These are phyloP conservation scores for Cyprinella venusta DNA, from an alignment of 2,797 vertebrate genomes.

Conservation along the genomic window DNA sequence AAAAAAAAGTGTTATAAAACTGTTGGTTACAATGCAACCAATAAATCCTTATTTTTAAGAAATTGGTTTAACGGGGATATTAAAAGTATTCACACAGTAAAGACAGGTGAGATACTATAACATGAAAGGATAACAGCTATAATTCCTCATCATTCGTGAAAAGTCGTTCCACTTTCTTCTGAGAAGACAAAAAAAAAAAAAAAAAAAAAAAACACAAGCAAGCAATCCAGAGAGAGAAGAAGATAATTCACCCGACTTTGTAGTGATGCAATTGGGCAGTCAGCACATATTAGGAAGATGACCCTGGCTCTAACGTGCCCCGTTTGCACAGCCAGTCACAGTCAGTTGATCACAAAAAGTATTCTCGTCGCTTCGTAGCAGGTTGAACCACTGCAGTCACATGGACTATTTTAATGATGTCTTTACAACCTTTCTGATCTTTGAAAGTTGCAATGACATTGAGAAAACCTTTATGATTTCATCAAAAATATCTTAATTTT, in stretches of 20 bases:
- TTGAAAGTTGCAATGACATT: too few relatives aligned
- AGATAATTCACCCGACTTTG: background rate
- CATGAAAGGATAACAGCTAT: background rate
- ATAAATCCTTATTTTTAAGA: too few relatives aligned
- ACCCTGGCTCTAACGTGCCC: background rate
- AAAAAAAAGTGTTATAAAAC: too few relatives aligned
- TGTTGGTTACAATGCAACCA: too few relatives aligned
- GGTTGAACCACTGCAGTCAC: too few relatives aligned
- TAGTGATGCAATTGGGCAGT: background rate
- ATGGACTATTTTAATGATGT: too few relatives aligned
- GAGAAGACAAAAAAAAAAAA: background rate
- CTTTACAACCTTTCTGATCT: too few relatives aligned
- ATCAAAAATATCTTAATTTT: too few relatives aligned
- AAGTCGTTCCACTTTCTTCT: background rate
- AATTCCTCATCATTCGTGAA: background rate
- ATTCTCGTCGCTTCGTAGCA: too few relatives aligned
- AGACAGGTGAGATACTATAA: background rate
- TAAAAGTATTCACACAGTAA: constrained; percentile 12
- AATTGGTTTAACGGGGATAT: too few relatives aligned
- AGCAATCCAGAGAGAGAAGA: background rate
- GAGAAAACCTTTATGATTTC: too few relatives aligned
- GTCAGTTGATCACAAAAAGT: background rate
- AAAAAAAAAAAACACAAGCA: background rate
- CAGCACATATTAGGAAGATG: background rate
- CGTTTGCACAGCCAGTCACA: background rate